Percentiles rank a stretch among this genome's conserved stretches.
These are phyloP conservation scores for Lypha dubia DNA, from an alignment of 2,888 invertebrate genomes.

Conservation along the genomic window DNA sequence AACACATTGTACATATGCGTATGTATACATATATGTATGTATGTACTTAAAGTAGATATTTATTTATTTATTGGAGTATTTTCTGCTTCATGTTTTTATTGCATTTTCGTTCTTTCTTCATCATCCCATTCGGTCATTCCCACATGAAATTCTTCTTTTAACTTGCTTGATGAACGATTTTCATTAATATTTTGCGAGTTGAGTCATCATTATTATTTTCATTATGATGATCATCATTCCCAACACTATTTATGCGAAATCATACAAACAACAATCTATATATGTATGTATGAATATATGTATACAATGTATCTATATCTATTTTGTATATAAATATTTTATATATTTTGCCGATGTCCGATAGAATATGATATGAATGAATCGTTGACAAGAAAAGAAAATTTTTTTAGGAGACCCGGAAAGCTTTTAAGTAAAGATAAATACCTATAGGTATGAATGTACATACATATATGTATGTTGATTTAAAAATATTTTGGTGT, in stretches of 20 bases:
- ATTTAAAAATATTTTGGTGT: no score
- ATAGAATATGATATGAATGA: no score
- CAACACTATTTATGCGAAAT: constrained; percentile 34
- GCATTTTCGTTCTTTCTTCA: constrained; percentile 54
- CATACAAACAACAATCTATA: background rate
- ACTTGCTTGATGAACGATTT: constrained; percentile 42
- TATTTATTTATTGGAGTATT: constrained; percentile 2
- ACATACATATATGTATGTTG: no score
- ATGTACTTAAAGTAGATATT: background rate
- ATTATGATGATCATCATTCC: constrained; percentile 35
- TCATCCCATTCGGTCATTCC: constrained; percentile 65
- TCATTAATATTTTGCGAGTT: constrained; percentile 25
- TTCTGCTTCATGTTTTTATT: constrained; percentile 41
- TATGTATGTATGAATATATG: background rate
- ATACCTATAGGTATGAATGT: no score
- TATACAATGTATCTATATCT: no score
- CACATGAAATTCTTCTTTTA: constrained; percentile 54
- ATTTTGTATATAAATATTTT: no score
- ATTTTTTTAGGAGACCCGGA: no score
- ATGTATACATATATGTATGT: background rate
- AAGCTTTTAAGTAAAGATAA: no score
- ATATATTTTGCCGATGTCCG: no score
- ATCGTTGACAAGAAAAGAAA: no score
- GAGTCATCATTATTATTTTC: constrained; percentile 38
- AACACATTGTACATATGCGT: background rate